Conservation (phyloP, 2,888 invertebrate genomes). For the Hirudinaria manillensis region DNA sequence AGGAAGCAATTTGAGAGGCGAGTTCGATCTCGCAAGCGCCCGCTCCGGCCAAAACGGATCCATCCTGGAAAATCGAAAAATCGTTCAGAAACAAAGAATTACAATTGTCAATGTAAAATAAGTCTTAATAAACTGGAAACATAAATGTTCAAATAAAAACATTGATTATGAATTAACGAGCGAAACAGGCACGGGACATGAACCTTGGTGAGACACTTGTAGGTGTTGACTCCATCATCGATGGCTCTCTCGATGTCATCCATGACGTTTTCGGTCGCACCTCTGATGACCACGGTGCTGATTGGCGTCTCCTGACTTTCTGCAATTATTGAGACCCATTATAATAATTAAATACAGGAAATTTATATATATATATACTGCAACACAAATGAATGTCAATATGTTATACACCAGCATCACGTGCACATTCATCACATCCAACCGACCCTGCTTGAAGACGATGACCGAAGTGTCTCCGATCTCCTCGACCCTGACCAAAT, state of each 20-base stretch:
- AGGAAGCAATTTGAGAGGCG: constrained; percentile 60
- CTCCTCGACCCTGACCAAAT: constrained; percentile 80
- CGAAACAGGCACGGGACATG: background rate
- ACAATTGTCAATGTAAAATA: background rate
- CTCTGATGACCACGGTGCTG: constrained; percentile 86
- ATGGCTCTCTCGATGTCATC: constrained; percentile 96
- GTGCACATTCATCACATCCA: background rate
- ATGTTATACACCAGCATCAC: background rate
- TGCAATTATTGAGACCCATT: constrained; percentile 39
- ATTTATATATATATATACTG: background rate
- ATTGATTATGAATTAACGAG: too few relatives aligned
- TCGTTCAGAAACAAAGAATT: too few relatives aligned
- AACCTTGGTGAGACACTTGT: constrained; percentile 78
- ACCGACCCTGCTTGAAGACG: constrained; percentile 74
- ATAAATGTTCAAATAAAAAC: background rate
- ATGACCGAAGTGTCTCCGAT: constrained; percentile 90
- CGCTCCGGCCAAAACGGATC: constrained; percentile 64
- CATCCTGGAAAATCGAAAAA: constrained; percentile 53
- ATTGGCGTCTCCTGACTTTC: constrained; percentile 74
- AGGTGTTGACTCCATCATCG: constrained; percentile 97
- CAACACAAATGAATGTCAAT: background rate
- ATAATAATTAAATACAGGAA: background rate
- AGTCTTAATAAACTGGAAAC: background rate
- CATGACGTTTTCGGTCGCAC: constrained; percentile 95
- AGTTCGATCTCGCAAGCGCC: constrained; percentile 92